phyloP scores from a whole-genome alignment of 1,140 invertebrate species.

The Schlechtendalia chinensis region DNA sequence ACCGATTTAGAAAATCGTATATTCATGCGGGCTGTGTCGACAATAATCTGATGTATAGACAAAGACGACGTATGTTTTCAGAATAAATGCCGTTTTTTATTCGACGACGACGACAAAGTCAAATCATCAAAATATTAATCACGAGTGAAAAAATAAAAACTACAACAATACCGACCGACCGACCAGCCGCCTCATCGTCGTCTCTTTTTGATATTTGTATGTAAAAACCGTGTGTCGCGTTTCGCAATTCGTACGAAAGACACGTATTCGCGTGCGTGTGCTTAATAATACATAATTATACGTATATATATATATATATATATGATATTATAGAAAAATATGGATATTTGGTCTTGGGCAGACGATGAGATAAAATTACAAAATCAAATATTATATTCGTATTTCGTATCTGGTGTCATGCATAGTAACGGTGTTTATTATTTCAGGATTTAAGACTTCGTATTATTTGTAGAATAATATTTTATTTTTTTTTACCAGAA shows the following conservation, averaged over 20 bases:
- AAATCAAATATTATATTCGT: neutral
- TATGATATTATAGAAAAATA: neutral
- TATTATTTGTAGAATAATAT: neutral
- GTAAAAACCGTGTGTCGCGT: constrained; percentile 8
- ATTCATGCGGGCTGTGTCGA: too few relatives aligned
- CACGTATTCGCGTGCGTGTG: constrained; percentile 21
- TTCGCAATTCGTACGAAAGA: constrained; percentile 27
- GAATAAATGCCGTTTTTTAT: neutral
- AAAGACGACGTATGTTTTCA: neutral
- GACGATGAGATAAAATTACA: constrained; percentile 17
- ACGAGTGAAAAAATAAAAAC: constrained; percentile 25
- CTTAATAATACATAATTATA: neutral
- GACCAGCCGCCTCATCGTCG: neutral
- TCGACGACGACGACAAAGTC: neutral
- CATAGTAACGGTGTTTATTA: too few relatives aligned
- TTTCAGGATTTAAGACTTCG: too few relatives aligned
- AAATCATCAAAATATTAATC: constrained; percentile 14
- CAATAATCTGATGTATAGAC: too few relatives aligned
- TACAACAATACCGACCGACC: constrained; percentile 4
- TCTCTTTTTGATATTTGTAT: constrained; percentile 24
- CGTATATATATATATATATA: constrained; percentile 5
- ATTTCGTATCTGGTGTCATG: too few relatives aligned
- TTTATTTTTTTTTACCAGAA: too few relatives aligned
- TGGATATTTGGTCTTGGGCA: neutral
- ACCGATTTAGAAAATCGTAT: too few relatives aligned